Evolutionary conservation across 2,888 invertebrate genomes (phyloP), one percentile per base, ranked within the genome.

Genomic region (Antitype chi): DNA sequence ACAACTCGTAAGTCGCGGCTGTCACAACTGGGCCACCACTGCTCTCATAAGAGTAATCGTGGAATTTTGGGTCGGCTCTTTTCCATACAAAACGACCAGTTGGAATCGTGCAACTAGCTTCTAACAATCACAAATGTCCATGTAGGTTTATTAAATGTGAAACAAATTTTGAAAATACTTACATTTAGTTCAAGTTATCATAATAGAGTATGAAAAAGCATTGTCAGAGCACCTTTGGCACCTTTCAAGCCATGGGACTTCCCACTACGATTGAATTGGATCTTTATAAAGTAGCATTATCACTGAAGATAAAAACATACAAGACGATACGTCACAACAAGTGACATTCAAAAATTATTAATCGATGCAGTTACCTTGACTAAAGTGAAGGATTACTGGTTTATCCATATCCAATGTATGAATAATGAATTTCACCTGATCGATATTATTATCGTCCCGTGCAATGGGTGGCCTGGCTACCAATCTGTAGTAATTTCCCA

Each of bases 401-500:
- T 17, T 32, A 13, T 15, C 53, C 49, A 25, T 52, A 15, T 15
- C n/a, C 32, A 70, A 70, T 57, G 15, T 60, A 52, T 57, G 52
- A 43, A 82, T 80, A 43, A 80, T 80, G 43, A 82, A 82, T 80
- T 70, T 52, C 0, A 11, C 47, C 5, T 25, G 8, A 78, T 83
- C 73, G 47, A 70, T 67, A 80, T 64, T 76, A 62, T 67, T 57
- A 66, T 60, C 52, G 43, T 13, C 4, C 23, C 17, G 20, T 49
- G 32, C 59, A 47, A n/a, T 80, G 15, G 15, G 55, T 63, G 67
- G 69, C 53, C 7, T 5, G 15, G 59, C 60, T 52, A 17, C 32
- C 57, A 63, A 68, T 84, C 59, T 43, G 57, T 68, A 74, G 25
- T 84, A 63, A 82, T 82, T 82, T 82, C 82, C 75, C 82, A 11